Percentiles rank a stretch among this genome's conserved stretches.
phyloP scores from a whole-genome alignment of 2,113 vertebrate genomes.

The Xerus inauris region DNA sequence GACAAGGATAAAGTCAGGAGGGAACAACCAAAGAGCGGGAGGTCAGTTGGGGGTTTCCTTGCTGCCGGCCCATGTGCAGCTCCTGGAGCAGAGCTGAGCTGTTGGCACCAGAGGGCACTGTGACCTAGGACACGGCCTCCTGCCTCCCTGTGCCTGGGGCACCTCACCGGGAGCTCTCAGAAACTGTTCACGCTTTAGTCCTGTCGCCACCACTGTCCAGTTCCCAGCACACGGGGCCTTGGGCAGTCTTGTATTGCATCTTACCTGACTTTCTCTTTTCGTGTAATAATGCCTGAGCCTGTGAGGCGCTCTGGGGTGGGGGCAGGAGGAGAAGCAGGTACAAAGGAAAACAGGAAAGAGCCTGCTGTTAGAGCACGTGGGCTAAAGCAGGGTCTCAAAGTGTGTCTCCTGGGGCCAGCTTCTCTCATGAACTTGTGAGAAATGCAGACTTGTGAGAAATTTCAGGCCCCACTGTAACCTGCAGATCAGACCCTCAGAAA shows the following conservation, averaged over 20 bases:
- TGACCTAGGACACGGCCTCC: not conserved
- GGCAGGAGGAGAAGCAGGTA: too few relatives aligned
- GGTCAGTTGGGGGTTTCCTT: not conserved
- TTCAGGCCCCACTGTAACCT: not conserved
- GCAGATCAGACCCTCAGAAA: not conserved
- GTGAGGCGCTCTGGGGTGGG: not conserved
- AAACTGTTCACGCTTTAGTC: not conserved
- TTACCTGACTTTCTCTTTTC: not conserved
- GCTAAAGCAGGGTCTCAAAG: not conserved
- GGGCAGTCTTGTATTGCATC: not conserved
- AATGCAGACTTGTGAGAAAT: not conserved
- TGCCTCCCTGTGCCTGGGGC: too few relatives aligned
- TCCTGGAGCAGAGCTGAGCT: not conserved
- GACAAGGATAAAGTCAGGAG: not conserved
- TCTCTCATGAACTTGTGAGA: not conserved
- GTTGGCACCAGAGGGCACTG: conserved; percentile 65
- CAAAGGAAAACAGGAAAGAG: not conserved
- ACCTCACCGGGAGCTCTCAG: too few relatives aligned
- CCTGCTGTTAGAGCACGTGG: not conserved
- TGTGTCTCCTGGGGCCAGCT: not conserved
- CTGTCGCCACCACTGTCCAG: not conserved
- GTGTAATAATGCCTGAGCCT: not conserved
- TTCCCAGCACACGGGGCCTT: not conserved
- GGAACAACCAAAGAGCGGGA: not conserved
- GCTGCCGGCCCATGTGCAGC: accelerated